A percentile compares a stretch with the other conserved stretches of the same genome.
phyloP scores from a whole-genome alignment of 2,888 invertebrate genomes.

The Harmothoe impar region DNA sequence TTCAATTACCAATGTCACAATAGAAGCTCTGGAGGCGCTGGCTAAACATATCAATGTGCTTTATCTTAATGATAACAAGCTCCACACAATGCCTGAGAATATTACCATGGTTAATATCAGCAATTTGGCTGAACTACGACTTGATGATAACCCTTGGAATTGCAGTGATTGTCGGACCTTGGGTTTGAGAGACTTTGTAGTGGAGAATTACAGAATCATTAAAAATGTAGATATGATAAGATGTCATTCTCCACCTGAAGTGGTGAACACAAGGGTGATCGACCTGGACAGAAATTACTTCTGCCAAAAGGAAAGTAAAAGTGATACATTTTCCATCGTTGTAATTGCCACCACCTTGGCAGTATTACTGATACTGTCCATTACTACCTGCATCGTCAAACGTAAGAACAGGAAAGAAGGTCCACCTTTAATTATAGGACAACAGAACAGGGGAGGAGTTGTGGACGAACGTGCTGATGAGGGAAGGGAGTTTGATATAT shows the following conservation, averaged over 20 bases:
- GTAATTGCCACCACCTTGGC: background rate
- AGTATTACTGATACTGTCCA: background rate
- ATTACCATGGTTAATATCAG: background rate
- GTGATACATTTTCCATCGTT: background rate
- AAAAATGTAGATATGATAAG: background rate
- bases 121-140: background rate
- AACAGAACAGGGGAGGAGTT: background rate
- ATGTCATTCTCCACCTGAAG: background rate
- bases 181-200: background rate
- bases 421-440: background rate
- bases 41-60: background rate
- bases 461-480: background rate
- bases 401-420: background rate
- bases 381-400: background rate
- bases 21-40: background rate
- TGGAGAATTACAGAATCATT: background rate
- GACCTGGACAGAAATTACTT: background rate
- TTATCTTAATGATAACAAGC: background rate
- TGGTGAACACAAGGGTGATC: background rate
- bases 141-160: slow-evolving; percentile 1
- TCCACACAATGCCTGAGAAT: background rate
- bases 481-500: background rate
- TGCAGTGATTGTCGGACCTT: background rate
- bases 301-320: background rate
- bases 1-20: background rate